These are phyloP conservation scores for Diachrysia chrysitis DNA, from an alignment of 2,888 invertebrate species.

Conservation along the genomic window DNA sequence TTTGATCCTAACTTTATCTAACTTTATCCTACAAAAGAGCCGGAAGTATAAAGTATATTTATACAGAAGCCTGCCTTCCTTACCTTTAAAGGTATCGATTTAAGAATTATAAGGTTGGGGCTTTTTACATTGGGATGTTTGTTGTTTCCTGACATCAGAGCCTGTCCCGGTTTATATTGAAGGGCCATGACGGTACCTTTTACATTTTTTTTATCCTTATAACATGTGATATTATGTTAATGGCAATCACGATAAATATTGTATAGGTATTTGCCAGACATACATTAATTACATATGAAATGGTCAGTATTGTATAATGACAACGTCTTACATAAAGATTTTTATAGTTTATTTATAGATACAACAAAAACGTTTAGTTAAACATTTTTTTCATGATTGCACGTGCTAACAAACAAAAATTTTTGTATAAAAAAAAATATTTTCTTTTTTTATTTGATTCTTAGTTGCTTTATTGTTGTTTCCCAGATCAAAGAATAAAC, in stretches of 20 bases:
- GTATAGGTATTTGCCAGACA: no score
- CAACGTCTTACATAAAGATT: no score
- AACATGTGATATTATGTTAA: slow-evolving; percentile 4
- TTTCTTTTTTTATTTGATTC: no score
- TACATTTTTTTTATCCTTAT: slow-evolving; percentile 20
- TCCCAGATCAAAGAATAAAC: not conserved
- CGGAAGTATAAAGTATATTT: not conserved
- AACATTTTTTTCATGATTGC: not conserved
- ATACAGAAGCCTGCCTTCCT: not conserved
- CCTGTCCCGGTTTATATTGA: slow-evolving; percentile 7
- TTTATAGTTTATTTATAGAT: no score
- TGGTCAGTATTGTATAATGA: no score
- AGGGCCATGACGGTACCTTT: not conserved
- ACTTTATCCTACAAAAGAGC: no score
- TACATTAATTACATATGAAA: no score
- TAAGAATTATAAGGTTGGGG: slow-evolving; percentile 11
- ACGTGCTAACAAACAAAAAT: no score
- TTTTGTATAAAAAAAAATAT: no score
- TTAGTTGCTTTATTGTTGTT: not conserved
- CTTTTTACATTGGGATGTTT: slow-evolving; percentile 9
- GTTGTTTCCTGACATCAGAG: slow-evolving; percentile 21
- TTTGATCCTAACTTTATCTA: no score
- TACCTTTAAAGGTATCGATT: slow-evolving; percentile 19
- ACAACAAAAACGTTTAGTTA: not conserved
- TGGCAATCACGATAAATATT: not conserved